Conservation (phyloP, 2,113 vertebrate species). For the Mobula hypostoma region DNA sequence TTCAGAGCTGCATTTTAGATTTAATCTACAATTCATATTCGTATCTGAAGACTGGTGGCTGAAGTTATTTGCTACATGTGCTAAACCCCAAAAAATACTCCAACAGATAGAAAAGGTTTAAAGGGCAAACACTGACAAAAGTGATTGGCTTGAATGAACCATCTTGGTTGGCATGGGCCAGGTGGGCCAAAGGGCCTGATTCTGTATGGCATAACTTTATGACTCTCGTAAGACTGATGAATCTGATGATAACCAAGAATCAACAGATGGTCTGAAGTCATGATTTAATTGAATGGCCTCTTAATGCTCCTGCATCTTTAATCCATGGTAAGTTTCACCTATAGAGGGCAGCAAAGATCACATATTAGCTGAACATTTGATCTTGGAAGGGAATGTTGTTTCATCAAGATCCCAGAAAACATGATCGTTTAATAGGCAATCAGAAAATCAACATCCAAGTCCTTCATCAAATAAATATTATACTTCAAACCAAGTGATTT, state of each 20-base stretch:
- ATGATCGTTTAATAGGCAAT: neutral
- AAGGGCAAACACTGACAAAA: too few species aligned
- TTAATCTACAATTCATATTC: too few species aligned
- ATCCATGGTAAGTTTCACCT: neutral
- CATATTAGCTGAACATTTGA: neutral
- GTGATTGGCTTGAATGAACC: too few species aligned
- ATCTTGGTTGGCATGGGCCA: too few species aligned
- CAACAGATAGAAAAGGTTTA: too few species aligned
- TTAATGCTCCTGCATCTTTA: neutral
- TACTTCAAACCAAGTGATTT: neutral
- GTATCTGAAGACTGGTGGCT: too few species aligned
- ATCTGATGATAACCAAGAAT: neutral
- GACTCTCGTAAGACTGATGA: neutral
- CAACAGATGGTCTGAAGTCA: neutral
- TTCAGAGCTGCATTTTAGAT: too few species aligned
- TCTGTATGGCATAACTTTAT: too few species aligned
- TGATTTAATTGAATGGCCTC: neutral
- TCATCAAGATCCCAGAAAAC: neutral
- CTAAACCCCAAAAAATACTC: too few species aligned
- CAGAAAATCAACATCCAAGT: slow-evolving; percentile 5
- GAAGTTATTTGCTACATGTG: too few species aligned
- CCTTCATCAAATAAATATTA: neutral
- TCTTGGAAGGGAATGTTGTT: neutral
- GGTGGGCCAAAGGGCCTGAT: too few species aligned
- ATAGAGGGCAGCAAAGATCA: neutral